Evolutionary conservation across 2,888 invertebrate genomes (phyloP).

Genomic region (Drosophila peninsularis): DNA sequence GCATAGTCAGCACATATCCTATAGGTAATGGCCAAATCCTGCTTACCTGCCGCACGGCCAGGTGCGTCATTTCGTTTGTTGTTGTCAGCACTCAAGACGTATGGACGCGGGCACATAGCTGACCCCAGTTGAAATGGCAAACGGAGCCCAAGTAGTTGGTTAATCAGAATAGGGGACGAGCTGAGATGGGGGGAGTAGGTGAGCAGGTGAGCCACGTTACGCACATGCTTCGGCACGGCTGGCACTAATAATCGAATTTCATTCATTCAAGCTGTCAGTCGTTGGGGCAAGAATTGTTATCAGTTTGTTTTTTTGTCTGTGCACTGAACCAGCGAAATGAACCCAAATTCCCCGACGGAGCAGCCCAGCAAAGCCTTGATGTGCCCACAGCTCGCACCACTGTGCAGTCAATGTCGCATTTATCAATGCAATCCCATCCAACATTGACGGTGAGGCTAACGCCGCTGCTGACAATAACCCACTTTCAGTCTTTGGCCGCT

Average conservation of each 20-base stretch:
- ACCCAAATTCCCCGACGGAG: conserved; percentile 24
- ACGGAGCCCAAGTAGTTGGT: conserved; percentile 13
- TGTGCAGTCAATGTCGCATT: conserved; percentile 37
- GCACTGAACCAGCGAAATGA: background rate
- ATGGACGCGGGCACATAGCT: conserved; percentile 11
- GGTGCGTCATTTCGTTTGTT: conserved; percentile 19
- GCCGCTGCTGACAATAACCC: conserved; percentile 63
- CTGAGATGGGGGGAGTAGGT: too few relatives aligned
- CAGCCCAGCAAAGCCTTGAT: conserved; percentile 36
- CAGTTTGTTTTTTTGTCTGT: conserved; percentile 3
- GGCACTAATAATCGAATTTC: conserved; percentile 64
- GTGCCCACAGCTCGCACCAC: conserved; percentile 4
- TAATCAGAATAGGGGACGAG: conserved; percentile 15
- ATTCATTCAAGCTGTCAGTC: conserved; percentile 33
- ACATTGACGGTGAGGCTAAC: conserved; percentile 14
- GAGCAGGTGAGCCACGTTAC: conserved; percentile 11
- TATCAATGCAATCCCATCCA: conserved; percentile 31
- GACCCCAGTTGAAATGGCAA: conserved; percentile 37
- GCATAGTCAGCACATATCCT: conserved; percentile 15
- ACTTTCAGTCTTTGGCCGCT: conserved; percentile 31
- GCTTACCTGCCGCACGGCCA: conserved; percentile 1
- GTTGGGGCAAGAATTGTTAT: conserved; percentile 23
- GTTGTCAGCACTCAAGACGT: conserved; percentile 25
- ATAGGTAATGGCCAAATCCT: conserved; percentile 10
- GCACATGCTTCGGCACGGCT: conserved; percentile 28